A percentile compares a stretch with the other conserved stretches of the same genome.
Conservation (phyloP, 2,888 invertebrate species). For the Acleris emargana region DNA sequence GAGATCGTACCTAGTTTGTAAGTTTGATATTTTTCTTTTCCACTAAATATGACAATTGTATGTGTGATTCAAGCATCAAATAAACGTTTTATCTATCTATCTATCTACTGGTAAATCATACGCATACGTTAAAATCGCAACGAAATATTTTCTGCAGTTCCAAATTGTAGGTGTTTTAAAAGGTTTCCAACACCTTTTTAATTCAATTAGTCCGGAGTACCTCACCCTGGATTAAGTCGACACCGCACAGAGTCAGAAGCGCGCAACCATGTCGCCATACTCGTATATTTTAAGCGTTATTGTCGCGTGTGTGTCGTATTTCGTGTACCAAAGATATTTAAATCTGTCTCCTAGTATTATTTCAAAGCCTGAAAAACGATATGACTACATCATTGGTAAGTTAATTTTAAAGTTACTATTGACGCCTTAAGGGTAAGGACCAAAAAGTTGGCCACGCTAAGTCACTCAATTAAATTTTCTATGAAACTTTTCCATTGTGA, state of each 20-base stretch:
- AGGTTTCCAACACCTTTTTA: constrained; percentile 58
- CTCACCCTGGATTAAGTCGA: constrained; percentile 48
- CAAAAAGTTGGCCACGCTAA: no score
- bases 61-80: no score
- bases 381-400: constrained; percentile 78
- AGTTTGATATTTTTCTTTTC: no score
- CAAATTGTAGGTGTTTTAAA: background rate
- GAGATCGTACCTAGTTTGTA: no score
- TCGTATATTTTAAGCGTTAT: constrained; percentile 61
- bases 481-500: no score
- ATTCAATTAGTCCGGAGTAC: constrained; percentile 66
- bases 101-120: no score
- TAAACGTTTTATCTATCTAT: no score
- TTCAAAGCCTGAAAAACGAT: constrained; percentile 64
- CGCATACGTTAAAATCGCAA: background rate
- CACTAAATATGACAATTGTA: no score
- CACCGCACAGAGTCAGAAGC: constrained; percentile 40
- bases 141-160: background rate
- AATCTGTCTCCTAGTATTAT: constrained; percentile 63
- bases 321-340: constrained; percentile 66
- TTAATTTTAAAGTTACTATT: background rate
- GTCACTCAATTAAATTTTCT: no score
- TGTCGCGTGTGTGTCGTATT: constrained; percentile 61
- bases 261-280: constrained; percentile 57
- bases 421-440: constrained; percentile 7